phyloP scores from a whole-genome alignment of 2,113 vertebrate species.

The Etheostoma spectabile region DNA sequence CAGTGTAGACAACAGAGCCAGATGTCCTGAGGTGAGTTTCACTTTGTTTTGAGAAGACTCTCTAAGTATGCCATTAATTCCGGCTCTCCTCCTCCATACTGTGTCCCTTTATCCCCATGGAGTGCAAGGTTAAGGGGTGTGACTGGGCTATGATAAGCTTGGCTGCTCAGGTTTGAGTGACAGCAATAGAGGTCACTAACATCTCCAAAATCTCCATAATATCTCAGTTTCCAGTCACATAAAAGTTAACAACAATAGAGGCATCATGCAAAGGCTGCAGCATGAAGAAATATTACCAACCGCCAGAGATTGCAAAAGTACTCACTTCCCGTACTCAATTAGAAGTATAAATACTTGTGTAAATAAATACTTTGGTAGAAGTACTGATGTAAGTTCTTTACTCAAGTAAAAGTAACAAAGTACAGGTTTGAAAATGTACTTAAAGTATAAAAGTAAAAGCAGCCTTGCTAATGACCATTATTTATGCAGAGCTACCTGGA shows the following conservation, averaged over 20 bases:
- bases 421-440: too few relatives aligned
- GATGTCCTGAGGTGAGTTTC: constrained; percentile 50
- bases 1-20: constrained; percentile 11
- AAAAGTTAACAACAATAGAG: constrained; percentile 20
- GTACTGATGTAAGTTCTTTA: too few relatives aligned
- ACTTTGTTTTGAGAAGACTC: constrained; percentile 45
- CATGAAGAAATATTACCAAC: constrained; percentile 24
- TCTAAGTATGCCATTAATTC: constrained; percentile 61
- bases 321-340: too few relatives aligned
- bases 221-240: not conserved
- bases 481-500: too few relatives aligned
- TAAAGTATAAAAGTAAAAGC: too few relatives aligned
- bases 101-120: constrained; percentile 13
- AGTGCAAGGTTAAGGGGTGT: constrained; percentile 13
- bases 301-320: not conserved
- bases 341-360: too few relatives aligned
- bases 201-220: not conserved
- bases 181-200: constrained; percentile 10
- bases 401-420: too few relatives aligned
- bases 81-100: constrained; percentile 26
- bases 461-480: too few relatives aligned
- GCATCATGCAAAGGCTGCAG: not conserved
- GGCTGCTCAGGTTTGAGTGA: constrained; percentile 37
- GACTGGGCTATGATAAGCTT: constrained; percentile 1
- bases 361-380: too few relatives aligned